phyloP scores from a whole-genome alignment of 2,888 invertebrate species.

The Cheilosia variabilis region DNA sequence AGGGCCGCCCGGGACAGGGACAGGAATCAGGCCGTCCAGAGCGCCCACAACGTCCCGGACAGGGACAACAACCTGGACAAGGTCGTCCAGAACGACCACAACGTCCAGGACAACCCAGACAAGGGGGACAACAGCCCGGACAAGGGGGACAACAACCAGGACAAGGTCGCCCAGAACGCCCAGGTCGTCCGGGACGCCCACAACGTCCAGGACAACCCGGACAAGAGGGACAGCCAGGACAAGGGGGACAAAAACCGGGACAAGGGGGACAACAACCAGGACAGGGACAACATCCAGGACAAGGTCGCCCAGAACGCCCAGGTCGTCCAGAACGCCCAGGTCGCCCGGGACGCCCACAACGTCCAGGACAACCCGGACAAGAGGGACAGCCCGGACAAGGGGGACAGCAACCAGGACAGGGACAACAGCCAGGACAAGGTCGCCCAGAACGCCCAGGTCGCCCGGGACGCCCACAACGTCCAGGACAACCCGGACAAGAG shows the following conservation, averaged over 20 bases:
- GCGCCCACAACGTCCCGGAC: conserved; percentile 8
- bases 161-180: conserved; percentile 9
- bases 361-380: neutral
- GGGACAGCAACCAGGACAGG: conserved; percentile 4
- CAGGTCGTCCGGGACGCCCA: neutral
- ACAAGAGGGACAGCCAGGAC: neutral
- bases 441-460: conserved; percentile 5
- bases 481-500: neutral
- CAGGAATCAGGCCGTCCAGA: neutral
- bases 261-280: conserved; percentile 7
- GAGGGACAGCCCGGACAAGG: conserved; percentile 2
- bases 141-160: conserved; percentile 12
- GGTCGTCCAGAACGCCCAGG: conserved; percentile 10
- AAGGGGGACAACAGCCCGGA: conserved; percentile 25
- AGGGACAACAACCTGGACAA: conserved; percentile 24
- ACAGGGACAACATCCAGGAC: conserved; percentile 23
- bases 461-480: neutral
- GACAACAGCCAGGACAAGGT: conserved; percentile 26
- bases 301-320: no score
- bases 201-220: neutral
- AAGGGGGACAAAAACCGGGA: neutral
- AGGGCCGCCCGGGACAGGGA: no score
- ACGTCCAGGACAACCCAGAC: conserved; percentile 24
- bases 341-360: neutral
- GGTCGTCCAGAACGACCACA: conserved; percentile 1